A percentile compares a stretch with the other conserved stretches of the same genome.
Evolutionary conservation across 2,888 invertebrate genomes (phyloP).

Genomic region (Rhaphigaster nebulosa): DNA sequence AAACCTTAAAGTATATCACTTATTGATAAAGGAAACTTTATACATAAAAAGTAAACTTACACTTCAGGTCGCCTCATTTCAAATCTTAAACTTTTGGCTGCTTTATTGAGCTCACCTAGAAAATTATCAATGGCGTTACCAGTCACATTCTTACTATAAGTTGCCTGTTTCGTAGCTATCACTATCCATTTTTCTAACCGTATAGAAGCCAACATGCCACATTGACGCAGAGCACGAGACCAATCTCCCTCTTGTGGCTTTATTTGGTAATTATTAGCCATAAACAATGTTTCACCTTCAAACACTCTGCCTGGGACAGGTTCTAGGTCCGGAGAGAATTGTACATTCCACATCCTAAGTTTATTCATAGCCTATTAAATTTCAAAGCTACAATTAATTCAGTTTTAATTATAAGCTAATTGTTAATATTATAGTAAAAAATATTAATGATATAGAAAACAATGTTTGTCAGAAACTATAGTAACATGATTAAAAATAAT

Average conservation of each 20-base stretch:
- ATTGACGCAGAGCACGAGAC: background rate
- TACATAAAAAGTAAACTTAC: slow-evolving; percentile 31
- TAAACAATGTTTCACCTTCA: background rate
- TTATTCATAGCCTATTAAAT: background rate
- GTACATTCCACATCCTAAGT: slow-evolving; percentile 8
- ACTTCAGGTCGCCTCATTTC: background rate
- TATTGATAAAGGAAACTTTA: background rate
- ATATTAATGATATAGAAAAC: background rate
- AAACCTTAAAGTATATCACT: background rate
- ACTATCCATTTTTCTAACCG: background rate
- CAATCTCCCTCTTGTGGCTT: slow-evolving; percentile 19
- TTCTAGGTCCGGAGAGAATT: background rate
- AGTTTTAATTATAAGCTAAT: background rate
- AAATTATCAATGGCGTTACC: background rate
- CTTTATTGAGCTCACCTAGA: background rate
- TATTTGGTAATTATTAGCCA: background rate
- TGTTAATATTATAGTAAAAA: background rate
- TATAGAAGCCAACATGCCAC: background rate
- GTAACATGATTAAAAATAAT: background rate
- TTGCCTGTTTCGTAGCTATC: background rate
- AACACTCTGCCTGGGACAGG: background rate
- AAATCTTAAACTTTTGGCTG: background rate
- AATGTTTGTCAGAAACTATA: background rate
- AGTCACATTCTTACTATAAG: background rate
- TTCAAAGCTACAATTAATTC: background rate